These are phyloP conservation scores for Arrhamphus sclerolepis DNA, from an alignment of 2,797 vertebrate species.

Conservation along the genomic window DNA sequence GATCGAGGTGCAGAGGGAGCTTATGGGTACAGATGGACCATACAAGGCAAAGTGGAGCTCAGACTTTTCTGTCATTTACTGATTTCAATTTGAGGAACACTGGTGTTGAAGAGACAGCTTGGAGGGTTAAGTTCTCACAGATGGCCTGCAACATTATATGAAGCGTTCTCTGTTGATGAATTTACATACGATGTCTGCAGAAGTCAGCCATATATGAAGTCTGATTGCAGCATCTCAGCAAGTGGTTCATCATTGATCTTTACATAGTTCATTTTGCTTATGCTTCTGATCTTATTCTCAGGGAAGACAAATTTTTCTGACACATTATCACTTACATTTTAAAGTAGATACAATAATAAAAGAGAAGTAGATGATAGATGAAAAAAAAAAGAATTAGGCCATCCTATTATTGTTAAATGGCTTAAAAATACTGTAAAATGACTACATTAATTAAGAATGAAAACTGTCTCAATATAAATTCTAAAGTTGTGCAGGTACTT, in stretches of 20 bases:
- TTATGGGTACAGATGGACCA: not conserved
- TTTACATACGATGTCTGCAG: too few relatives aligned
- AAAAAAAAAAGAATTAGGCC: constrained; percentile 30
- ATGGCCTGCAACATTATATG: too few relatives aligned
- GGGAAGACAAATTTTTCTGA: constrained; percentile 13
- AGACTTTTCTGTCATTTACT: not conserved
- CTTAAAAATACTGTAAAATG: too few relatives aligned
- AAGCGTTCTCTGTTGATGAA: too few relatives aligned
- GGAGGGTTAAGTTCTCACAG: too few relatives aligned
- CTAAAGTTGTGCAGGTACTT: too few relatives aligned
- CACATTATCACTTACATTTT: constrained; percentile 21
- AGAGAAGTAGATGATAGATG: constrained; percentile 15
- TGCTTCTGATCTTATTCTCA: constrained; percentile 4
- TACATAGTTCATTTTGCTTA: constrained; percentile 6
- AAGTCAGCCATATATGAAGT: constrained; percentile 1
- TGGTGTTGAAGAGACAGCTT: too few relatives aligned
- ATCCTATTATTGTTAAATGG: too few relatives aligned
- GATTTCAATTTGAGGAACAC: too few relatives aligned
- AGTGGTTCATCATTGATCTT: not conserved
- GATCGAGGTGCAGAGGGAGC: not conserved
- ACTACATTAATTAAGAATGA: not conserved
- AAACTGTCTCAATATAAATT: too few relatives aligned
- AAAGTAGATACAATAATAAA: constrained; percentile 19
- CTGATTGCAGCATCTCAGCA: not conserved
- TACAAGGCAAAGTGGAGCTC: not conserved